These are phyloP conservation scores for Parnassius smintheus DNA, from an alignment of 2,888 invertebrate genomes.

Conservation along the genomic window DNA sequence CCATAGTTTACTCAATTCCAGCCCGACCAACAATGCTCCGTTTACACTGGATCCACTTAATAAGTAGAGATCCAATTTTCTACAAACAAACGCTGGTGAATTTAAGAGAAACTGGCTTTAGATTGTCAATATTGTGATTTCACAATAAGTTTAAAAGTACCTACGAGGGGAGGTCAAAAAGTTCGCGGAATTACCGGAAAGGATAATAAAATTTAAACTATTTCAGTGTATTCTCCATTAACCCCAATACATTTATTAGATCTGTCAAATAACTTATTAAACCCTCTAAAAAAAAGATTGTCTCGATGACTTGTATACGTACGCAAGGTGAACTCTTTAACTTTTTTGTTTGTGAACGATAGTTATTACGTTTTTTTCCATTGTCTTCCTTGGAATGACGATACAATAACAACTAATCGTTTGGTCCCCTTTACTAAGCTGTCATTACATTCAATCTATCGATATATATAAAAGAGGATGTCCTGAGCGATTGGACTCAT, in stretches of 20 bases:
- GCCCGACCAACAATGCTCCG: conserved; percentile 36
- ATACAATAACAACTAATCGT: conserved; percentile 60
- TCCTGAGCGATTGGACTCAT: too few species aligned
- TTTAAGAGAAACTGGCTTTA: conserved; percentile 10
- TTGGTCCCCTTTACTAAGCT: conserved; percentile 44
- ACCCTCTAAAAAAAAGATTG: too few species aligned
- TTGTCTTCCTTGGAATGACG: conserved; percentile 59
- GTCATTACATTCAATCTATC: conserved; percentile 53
- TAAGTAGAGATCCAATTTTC: background rate
- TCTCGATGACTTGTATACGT: too few species aligned
- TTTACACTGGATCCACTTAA: conserved; percentile 36
- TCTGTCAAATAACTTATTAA: too few species aligned
- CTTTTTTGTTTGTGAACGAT: conserved; percentile 36
- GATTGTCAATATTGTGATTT: conserved; percentile 15
- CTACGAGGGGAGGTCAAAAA: background rate
- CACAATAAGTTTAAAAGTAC: conserved; percentile 19
- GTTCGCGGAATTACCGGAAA: conserved; percentile 20
- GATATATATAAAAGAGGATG: too few species aligned
- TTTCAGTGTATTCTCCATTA: background rate
- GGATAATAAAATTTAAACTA: conserved; percentile 52
- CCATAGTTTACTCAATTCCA: conserved; percentile 36
- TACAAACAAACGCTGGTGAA: background rate
- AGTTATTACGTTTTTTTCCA: conserved; percentile 59
- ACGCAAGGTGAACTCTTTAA: too few species aligned
- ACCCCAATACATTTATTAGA: too few species aligned